Evolutionary conservation across 2,113 vertebrate genomes (phyloP), one percentile per base, ranked within the genome.

Genomic region (Gymnocephalus cernua): DNA sequence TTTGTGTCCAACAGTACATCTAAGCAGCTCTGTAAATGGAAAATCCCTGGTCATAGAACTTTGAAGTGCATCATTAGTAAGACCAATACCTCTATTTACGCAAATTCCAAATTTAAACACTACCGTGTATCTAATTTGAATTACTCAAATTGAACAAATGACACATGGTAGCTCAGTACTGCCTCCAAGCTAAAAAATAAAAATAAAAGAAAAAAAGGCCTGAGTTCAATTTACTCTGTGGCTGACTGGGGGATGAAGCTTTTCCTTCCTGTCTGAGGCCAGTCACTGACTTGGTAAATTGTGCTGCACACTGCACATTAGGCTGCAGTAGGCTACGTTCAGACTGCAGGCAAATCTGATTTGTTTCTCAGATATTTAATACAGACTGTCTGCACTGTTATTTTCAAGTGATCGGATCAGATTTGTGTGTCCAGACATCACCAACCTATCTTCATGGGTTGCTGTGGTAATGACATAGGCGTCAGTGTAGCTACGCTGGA

Each of bases 1-100:
- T 91, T 88, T 88, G 70, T 88, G 58, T 77, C 32, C 27, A 70
- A 35, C 7, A 18, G 38, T 71, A 41, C 13, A 51, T 78, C 72
- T 19, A 35, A 79, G 44, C 65, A 74, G 21, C 53, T 66, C 56
- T 64, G 35, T 77, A 19, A 84, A 92, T 82, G 51, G 70, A 74
- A 90, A 84, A 75, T 2, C 8, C 29, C 41, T 62, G 0, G 11
- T 70, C n/a, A 79, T 67, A 78, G 67, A 47, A n/a, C 48, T 53
- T 41, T 51, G 29, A 65, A 25, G 51, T 41, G 62, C 7, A 3
- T 81, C 14, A 50, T 74, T 83, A 83, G 76, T 72, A 62, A 35
- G 25, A 66, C 50, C 41, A 69, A 68, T 78, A 12, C 13, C 13
- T 62, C 62, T 50, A 45, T 85, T 74, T 84, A 66, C 6, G 47